phyloP scores from a whole-genome alignment of 2,797 vertebrate genomes.

The Falco columbarius region DNA sequence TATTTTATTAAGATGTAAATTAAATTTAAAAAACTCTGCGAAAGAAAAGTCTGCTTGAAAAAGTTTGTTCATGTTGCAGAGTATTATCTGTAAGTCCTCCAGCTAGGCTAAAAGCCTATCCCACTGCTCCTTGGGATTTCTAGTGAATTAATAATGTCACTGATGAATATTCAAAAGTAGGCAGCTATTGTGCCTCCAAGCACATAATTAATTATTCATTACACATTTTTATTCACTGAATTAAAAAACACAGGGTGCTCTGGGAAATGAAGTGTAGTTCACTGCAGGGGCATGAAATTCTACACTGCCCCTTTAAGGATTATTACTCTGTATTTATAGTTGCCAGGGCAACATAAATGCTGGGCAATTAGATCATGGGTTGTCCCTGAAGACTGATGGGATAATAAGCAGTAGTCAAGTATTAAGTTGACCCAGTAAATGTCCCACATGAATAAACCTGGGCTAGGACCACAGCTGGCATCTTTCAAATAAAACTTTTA shows the following conservation, averaged over 20 bases:
- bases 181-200: constrained; percentile 88
- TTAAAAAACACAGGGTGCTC: constrained; percentile 87
- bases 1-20: constrained; percentile 74
- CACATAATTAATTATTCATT: constrained; percentile 89
- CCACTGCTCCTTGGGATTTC: constrained; percentile 81
- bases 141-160: constrained; percentile 87
- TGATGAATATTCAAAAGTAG: constrained; percentile 89
- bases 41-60: constrained; percentile 75
- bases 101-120: constrained; percentile 83
- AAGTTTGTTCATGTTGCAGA: constrained; percentile 76
- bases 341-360: constrained; percentile 88
- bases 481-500: constrained; percentile 84
- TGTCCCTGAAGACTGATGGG: constrained; percentile 87
- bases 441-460: constrained; percentile 85
- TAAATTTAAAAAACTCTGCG: constrained; percentile 62
- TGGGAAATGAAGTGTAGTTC: constrained; percentile 85
- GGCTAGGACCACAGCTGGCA: constrained; percentile 83
- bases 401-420: constrained; percentile 89
- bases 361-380: constrained; percentile 87
- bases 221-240: constrained; percentile 88
- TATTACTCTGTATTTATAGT: constrained; percentile 86
- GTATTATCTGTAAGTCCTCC: constrained; percentile 82
- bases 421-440: constrained; percentile 87
- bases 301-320: constrained; percentile 86
- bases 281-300: constrained; percentile 83